Conservation (phyloP, 1,140 invertebrate species). For the Monomorium pharaonis region DNA sequence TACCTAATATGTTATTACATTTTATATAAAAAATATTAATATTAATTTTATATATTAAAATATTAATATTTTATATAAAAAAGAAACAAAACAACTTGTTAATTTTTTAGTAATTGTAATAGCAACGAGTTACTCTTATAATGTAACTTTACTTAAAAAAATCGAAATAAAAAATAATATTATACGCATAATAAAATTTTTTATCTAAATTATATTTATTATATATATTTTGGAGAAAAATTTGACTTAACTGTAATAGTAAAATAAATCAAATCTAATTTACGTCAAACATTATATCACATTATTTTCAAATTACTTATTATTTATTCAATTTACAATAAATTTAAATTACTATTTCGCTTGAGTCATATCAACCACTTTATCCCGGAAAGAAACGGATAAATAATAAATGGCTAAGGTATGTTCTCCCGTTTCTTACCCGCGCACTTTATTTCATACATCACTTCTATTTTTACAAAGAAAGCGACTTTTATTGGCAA, state of each 20-base stretch:
- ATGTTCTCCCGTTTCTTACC: neutral
- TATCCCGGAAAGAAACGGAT: neutral
- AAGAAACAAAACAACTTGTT: no score
- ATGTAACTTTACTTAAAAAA: neutral
- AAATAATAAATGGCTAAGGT: slow-evolving; percentile 9
- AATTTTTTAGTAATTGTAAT: no score
- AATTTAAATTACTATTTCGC: neutral
- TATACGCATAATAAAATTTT: no score
- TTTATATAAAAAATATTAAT: no score
- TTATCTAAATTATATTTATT: neutral
- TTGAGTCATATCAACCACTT: neutral
- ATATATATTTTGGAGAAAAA: neutral
- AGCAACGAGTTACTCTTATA: no score
- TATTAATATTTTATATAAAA: no score
- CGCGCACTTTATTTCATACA: neutral
- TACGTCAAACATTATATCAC: neutral
- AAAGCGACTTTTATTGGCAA: slow-evolving; percentile 24
- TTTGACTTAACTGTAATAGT: neutral
- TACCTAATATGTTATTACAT: no score
- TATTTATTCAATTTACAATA: neutral
- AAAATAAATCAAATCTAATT: neutral
- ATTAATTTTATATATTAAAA: no score
- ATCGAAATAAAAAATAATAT: neutral
- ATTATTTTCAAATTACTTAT: neutral
- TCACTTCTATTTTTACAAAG: neutral